These are phyloP conservation scores for Ochropleura leucogaster DNA, from an alignment of 2,888 invertebrate genomes.

Conservation along the genomic window DNA sequence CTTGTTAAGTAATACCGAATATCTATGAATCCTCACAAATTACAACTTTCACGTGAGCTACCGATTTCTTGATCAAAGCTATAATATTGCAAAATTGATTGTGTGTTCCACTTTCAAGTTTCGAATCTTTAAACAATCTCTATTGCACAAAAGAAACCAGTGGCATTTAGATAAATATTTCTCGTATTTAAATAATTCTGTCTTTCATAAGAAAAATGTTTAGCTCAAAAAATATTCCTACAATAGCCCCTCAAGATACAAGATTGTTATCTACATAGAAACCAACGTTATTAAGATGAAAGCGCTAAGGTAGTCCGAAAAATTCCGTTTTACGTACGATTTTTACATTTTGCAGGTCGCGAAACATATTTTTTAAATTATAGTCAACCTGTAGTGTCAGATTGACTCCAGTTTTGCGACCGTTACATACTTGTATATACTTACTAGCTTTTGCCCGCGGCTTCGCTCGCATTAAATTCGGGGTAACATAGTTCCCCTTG, in stretches of 20 bases:
- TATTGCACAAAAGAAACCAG: constrained; percentile 18
- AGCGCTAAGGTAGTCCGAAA: too few species aligned
- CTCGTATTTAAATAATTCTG: constrained; percentile 1
- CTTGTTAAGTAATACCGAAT: not conserved
- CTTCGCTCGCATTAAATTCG: too few species aligned
- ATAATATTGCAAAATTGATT: constrained; percentile 30
- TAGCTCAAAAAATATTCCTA: constrained; percentile 5
- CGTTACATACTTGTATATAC: too few species aligned
- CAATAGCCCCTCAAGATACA: constrained; percentile 8
- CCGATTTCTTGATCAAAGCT: constrained; percentile 7
- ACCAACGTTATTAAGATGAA: not conserved
- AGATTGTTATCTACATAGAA: not conserved
- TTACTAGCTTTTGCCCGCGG: too few species aligned
- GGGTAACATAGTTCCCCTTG: too few species aligned
- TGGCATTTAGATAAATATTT: constrained; percentile 3
- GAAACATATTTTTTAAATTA: too few species aligned
- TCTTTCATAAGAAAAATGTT: not conserved
- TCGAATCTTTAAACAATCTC: constrained; percentile 7
- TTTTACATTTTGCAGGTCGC: too few species aligned
- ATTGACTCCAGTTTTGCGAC: too few species aligned
- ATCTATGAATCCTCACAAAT: constrained; percentile 19
- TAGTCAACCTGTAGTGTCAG: too few species aligned
- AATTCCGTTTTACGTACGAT: too few species aligned
- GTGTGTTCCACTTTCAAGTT: constrained; percentile 31
- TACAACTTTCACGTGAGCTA: constrained; percentile 35